Evolutionary conservation across 2,888 invertebrate species (phyloP).

Genomic region (Imbricaverruca yamaguchii): DNA sequence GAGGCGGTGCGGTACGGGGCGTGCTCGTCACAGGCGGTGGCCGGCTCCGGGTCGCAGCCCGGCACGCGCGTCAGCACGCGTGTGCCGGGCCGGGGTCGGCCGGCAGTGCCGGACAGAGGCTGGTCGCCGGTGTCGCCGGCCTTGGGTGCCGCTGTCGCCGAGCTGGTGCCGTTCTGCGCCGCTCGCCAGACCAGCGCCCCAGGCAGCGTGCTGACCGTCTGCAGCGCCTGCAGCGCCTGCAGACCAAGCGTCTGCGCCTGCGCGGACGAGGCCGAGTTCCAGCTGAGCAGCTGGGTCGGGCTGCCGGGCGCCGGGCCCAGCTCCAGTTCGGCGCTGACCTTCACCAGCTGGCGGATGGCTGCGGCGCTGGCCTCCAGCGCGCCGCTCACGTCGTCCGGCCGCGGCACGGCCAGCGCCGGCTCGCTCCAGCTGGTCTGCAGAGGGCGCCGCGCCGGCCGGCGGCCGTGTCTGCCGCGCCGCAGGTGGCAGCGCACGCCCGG

Average conservation of each 20-base stretch:
- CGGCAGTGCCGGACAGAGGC: too few relatives aligned
- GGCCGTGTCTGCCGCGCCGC: background rate
- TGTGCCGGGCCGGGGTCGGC: background rate
- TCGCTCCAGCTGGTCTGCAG: background rate
- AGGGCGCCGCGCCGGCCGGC: background rate
- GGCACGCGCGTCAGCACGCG: background rate
- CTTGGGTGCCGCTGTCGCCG: too few relatives aligned
- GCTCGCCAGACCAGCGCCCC: background rate
- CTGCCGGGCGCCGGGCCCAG: background rate
- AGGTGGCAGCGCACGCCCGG: background rate
- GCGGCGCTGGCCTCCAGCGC: background rate
- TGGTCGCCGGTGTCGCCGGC: background rate
- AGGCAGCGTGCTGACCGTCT: background rate
- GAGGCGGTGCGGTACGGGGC: background rate
- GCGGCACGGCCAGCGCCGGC: background rate
- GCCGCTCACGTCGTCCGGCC: background rate
- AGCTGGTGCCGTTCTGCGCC: too few relatives aligned
- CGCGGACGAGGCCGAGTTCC: background rate
- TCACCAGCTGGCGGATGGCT: background rate
- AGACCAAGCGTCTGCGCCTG: background rate
- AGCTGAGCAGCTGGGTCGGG: background rate
- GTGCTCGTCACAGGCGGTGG: background rate
- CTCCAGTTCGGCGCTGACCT: background rate
- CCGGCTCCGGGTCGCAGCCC: background rate
- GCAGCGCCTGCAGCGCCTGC: background rate